Evolutionary conservation across 1,140 invertebrate genomes (phyloP).

Genomic region (Contarinia nasturtii): DNA sequence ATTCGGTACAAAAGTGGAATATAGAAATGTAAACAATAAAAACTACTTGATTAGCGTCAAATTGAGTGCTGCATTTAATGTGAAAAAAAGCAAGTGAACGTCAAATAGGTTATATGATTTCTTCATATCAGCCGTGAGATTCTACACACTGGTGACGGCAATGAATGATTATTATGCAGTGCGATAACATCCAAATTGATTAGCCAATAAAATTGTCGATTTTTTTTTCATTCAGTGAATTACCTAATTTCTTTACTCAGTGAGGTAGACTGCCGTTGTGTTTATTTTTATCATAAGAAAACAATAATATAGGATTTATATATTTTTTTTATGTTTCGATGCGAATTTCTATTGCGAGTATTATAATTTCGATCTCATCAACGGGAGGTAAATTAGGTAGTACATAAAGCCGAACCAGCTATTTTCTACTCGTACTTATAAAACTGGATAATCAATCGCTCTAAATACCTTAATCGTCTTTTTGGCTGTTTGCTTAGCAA

Average conservation of each 20-base stretch:
- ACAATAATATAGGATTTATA: not conserved
- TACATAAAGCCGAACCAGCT: not conserved
- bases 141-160: too few relatives aligned
- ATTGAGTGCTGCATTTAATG: too few relatives aligned
- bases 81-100: too few relatives aligned
- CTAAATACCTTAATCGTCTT: conserved; percentile 5
- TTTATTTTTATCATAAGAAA: too few relatives aligned
- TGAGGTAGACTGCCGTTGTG: not conserved
- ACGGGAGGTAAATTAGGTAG: not conserved
- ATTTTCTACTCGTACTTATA: not conserved
- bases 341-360: not conserved
- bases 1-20: not conserved
- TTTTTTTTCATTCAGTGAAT: not conserved
- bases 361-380: not conserved
- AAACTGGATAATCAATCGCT: conserved; percentile 1
- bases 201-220: not conserved
- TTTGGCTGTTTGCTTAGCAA: conserved; percentile 1
- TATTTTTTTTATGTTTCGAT: not conserved
- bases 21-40: not conserved
- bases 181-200: not conserved
- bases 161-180: not conserved
- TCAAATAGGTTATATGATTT: too few relatives aligned
- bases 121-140: too few relatives aligned
- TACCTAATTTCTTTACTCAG: not conserved
- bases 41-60: not conserved